These are phyloP conservation scores for Novumbra hubbsi DNA, from an alignment of 2,797 vertebrate genomes.

Conservation along the genomic window DNA sequence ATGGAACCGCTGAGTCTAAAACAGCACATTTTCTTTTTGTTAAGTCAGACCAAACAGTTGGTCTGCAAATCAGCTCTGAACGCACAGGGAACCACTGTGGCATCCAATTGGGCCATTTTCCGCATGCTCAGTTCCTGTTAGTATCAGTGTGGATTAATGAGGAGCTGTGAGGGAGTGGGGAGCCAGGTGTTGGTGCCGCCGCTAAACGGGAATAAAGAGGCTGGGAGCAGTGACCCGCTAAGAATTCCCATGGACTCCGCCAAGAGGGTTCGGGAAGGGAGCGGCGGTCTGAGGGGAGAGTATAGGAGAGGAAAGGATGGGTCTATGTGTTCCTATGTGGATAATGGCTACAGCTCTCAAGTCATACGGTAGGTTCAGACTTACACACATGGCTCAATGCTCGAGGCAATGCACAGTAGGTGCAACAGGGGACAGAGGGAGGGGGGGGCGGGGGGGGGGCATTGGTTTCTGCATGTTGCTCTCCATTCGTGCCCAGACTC, in stretches of 20 bases:
- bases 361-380: not conserved
- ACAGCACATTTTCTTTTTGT: not conserved
- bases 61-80: constrained; percentile 19
- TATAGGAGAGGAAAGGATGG: not conserved
- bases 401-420: not conserved
- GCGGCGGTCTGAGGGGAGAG: not conserved
- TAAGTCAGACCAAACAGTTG: constrained; percentile 1
- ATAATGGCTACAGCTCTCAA: not conserved
- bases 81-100: constrained; percentile 30
- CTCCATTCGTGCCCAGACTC: constrained; percentile 53
- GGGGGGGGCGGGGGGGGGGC: not conserved
- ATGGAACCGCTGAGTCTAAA: not conserved
- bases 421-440: not conserved
- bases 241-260: constrained; percentile 45
- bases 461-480: constrained; percentile 33
- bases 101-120: constrained; percentile 53
- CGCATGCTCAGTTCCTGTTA: constrained; percentile 57
- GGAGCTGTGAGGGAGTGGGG: constrained; percentile 44
- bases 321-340: not conserved
- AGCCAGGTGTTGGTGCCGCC: constrained; percentile 56
- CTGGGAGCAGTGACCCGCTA: constrained; percentile 49
- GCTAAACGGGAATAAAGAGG: constrained; percentile 57
- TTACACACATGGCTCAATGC: too few species aligned
- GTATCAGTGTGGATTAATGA: constrained; percentile 61
- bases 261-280: constrained; percentile 24